Evolutionary conservation across 30 jellyfish, hydroid and myxozoan genomes (phyloP).

Genomic region (Aurelia sp.): DNA sequence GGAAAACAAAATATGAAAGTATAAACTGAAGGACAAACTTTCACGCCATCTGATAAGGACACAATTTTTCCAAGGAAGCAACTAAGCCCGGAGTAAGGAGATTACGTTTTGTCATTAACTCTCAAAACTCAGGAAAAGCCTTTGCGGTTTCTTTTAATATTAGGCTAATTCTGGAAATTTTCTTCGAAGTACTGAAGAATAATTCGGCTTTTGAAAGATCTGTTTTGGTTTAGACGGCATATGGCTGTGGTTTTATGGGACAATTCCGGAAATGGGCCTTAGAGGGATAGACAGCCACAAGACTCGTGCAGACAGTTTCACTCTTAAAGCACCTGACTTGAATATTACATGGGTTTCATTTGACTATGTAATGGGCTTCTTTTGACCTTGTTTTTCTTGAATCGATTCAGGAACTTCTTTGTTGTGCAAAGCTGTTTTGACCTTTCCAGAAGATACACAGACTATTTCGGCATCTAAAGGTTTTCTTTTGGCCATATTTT

Average conservation of each 20-base stretch:
- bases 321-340: constrained; percentile 4
- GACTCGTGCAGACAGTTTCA: constrained; percentile 30
- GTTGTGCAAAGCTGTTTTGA: too few relatives aligned
- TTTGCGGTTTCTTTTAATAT: constrained; percentile 7
- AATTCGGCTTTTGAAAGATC: constrained; percentile 31
- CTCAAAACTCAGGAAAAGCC: neutral
- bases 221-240: constrained; percentile 50
- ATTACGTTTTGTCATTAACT: neutral
- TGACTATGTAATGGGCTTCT: too few relatives aligned
- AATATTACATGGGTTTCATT: too few relatives aligned
- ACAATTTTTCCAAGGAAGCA: neutral
- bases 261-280: constrained; percentile 39
- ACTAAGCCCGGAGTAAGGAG: constrained; percentile 19
- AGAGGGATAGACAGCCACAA: constrained; percentile 33
- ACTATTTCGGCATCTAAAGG: too few relatives aligned
- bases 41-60: too few relatives aligned
- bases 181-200: neutral
- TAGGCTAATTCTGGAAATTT: neutral
- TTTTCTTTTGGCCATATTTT: too few relatives aligned
- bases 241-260: constrained; percentile 29
- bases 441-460: too few relatives aligned
- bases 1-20: too few relatives aligned
- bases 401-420: too few relatives aligned
- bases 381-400: too few relatives aligned
- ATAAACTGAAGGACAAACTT: too few relatives aligned